A percentile compares a stretch with the other conserved stretches of the same genome.
phyloP scores from a whole-genome alignment of 2,888 invertebrate species.

The Synergus gifuensis region DNA sequence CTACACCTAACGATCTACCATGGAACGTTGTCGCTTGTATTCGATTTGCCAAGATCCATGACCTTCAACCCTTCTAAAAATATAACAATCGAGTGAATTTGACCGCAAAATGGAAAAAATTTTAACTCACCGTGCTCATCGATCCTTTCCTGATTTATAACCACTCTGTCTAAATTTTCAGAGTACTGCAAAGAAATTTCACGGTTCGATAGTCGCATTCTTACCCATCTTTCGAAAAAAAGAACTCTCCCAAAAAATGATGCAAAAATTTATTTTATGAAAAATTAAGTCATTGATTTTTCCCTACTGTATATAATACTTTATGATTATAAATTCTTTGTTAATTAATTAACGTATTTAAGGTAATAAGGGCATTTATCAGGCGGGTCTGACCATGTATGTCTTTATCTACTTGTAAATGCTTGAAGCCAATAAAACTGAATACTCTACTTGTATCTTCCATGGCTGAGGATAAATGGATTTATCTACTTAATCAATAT shows the following conservation, averaged over 20 bases:
- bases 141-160: not conserved
- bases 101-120: conserved; percentile 18
- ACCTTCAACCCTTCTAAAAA: not conserved
- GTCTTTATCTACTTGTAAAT: too few relatives aligned
- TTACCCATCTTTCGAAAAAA: not conserved
- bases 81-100: conserved; percentile 20
- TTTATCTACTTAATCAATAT: too few relatives aligned
- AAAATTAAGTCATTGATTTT: too few relatives aligned
- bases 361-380: too few relatives aligned
- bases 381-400: too few relatives aligned
- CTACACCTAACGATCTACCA: not conserved
- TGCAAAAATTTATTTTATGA: not conserved
- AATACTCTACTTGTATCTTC: too few relatives aligned
- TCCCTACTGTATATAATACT: too few relatives aligned
- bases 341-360: too few relatives aligned
- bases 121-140: not conserved
- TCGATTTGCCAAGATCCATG: conserved; percentile 5
- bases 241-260: not conserved
- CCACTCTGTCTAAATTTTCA: not conserved
- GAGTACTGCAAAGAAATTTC: not conserved
- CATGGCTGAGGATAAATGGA: too few relatives aligned
- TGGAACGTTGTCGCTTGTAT: not conserved
- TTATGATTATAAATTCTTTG: too few relatives aligned
- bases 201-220: not conserved
- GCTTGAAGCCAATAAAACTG: too few relatives aligned